These are phyloP conservation scores for Falco columbarius DNA, from an alignment of 2,797 vertebrate genomes.

Conservation along the genomic window DNA sequence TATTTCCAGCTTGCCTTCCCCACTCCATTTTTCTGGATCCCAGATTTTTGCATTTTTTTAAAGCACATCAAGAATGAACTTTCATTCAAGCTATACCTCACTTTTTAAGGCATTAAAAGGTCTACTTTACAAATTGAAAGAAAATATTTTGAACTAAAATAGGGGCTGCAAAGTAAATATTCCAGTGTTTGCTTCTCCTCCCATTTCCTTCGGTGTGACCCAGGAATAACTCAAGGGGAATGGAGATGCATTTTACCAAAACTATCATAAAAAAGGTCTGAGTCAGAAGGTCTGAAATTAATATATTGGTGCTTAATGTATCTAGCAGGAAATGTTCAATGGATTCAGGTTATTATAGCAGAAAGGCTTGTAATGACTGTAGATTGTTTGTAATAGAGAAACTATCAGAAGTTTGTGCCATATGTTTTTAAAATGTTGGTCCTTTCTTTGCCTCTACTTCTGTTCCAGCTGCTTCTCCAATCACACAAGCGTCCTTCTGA, in stretches of 20 bases:
- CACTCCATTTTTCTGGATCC: not conserved
- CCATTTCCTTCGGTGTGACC: not conserved
- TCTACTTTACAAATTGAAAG: not conserved
- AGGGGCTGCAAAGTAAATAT: not conserved
- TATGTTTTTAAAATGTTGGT: not conserved
- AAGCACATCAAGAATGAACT: not conserved
- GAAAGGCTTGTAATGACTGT: not conserved
- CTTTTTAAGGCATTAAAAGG: not conserved
- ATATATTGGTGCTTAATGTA: not conserved
- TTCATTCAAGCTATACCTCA: not conserved
- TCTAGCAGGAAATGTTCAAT: not conserved
- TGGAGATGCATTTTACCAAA: not conserved
- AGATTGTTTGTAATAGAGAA: not conserved
- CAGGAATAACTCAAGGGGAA: not conserved
- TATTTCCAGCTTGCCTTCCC: not conserved
- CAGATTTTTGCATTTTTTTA: not conserved
- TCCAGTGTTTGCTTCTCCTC: not conserved
- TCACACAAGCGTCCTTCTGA: not conserved
- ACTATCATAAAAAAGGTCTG: not conserved
- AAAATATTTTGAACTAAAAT: not conserved
- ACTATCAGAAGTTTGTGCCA: not conserved
- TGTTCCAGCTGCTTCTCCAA: not conserved
- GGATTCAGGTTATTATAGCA: not conserved
- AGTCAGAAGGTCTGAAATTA: not conserved
- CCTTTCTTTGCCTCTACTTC: not conserved